Evolutionary conservation across 2,888 invertebrate species (phyloP).

Genomic region (Calliphora vomitoria): DNA sequence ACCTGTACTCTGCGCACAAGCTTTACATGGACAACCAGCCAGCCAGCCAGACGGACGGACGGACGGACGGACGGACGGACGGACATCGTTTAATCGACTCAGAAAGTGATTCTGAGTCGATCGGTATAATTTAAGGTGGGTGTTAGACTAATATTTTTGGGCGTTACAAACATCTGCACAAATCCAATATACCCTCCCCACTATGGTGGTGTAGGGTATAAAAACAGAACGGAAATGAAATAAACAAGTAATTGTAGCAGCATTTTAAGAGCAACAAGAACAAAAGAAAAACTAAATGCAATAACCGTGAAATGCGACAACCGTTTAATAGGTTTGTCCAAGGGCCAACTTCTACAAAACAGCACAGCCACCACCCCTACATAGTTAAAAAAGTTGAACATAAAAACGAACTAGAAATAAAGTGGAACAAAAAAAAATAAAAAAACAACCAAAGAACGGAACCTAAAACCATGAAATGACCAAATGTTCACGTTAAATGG

Average conservation of each 20-base stretch:
- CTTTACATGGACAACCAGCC: too few relatives aligned
- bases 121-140: too few relatives aligned
- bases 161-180: too few relatives aligned
- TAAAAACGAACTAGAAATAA: conserved; percentile 8
- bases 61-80: too few relatives aligned
- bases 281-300: conserved; percentile 58
- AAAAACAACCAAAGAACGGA: conserved; percentile 28
- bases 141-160: too few relatives aligned
- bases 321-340: conserved; percentile 72
- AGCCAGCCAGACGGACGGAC: too few relatives aligned
- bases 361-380: conserved; percentile 7
- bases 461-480: conserved; percentile 70
- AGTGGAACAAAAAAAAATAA: background rate
- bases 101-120: too few relatives aligned
- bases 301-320: conserved; percentile 73
- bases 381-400: conserved; percentile 27
- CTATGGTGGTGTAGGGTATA: too few relatives aligned
- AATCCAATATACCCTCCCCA: too few relatives aligned
- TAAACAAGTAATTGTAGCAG: conserved; percentile 62
- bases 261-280: conserved; percentile 36
- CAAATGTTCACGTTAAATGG: conserved; percentile 70
- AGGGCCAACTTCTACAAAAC: conserved; percentile 43
- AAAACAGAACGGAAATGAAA: conserved; percentile 70
- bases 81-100: too few relatives aligned
- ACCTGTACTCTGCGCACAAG: too few relatives aligned